Base-by-base conservation (phyloP, 2,797 vertebrate genomes). In the Chelmon rostratus region DNA sequence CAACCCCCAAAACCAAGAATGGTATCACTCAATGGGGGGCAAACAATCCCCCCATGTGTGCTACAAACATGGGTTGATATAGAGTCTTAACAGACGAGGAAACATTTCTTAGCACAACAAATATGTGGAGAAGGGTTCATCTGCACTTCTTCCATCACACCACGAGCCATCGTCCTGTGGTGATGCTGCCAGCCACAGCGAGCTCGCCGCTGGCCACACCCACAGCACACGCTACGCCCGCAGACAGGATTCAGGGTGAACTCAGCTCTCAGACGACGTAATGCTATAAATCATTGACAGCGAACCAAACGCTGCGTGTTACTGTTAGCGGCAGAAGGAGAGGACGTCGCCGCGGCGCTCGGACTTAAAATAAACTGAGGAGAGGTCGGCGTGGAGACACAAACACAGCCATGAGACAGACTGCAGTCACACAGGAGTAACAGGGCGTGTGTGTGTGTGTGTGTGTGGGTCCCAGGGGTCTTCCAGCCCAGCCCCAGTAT, bases 401-500 rank as follows among this genome's bases (percentile, higher is more conserved):
- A 67, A 73, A 73, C 8, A 56, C 58, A 70, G 65, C n/a, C 37
- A 66, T 0, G 4, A 78, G 62, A 65, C 35, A 37, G 53, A 47
- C 65, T 64, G 68, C 77, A 78, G 77, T 33, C 63, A 50, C 6
- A 56, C 53, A 74, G 31, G 49, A 38, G 19, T 7, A n/a, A 18
- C 42, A 37, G 57, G 18, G n/a, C n/a, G n/a, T 28, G 68, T 50
- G 35, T 40, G 50, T 31, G 35, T 28, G 33, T 37, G 42, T 46
- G 58, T 31, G 40, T 11, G 62, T 13, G 58, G 21, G 40, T 88
- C 79, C 53, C 88, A 35, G 58, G 73, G 67, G 86, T 63, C 5
- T 33, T 64, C 23, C 68, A 53, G 75, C 82, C 68, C 74, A 73
- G 69, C 86, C 78, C 75, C 63, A 23, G 35, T 13, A 90, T 92